Percentiles rank a stretch among this genome's conserved stretches.
Conservation (phyloP, 1,140 invertebrate species). For the Rhizoglyphus robini region DNA sequence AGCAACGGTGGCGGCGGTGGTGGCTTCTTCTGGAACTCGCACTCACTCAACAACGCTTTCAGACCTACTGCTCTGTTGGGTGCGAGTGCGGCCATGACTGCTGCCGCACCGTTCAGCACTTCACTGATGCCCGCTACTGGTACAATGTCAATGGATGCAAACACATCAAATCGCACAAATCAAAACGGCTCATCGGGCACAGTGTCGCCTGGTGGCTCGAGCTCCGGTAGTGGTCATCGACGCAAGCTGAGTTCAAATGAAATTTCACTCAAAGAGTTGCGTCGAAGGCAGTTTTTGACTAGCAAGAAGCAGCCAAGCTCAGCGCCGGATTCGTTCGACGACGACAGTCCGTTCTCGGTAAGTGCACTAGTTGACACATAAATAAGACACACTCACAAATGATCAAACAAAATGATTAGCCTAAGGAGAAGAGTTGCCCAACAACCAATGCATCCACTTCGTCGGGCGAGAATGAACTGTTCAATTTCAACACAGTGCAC, state of each 20-base stretch:
- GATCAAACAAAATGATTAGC: neutral
- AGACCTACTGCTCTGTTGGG: neutral
- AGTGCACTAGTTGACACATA: neutral
- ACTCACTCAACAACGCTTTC: neutral
- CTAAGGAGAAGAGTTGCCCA: neutral
- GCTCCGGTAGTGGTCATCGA: neutral
- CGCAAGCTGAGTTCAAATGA: constrained; percentile 3
- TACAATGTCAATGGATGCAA: neutral
- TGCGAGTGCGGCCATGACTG: constrained; percentile 3
- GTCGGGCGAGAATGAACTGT: constrained; percentile 10
- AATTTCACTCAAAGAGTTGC: neutral
- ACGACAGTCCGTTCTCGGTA: constrained; percentile 19
- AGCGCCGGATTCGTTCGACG: constrained; percentile 37
- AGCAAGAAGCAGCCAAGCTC: constrained; percentile 38
- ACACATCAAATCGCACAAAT: neutral
- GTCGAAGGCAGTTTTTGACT: neutral
- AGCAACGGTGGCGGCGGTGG: no score
- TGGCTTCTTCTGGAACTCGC: no score
- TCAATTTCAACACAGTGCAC: constrained; percentile 27
- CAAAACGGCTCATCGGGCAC: neutral
- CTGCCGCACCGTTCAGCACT: neutral
- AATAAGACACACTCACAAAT: neutral
- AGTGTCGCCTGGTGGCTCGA: neutral
- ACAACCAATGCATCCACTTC: neutral
- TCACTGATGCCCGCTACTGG: neutral